Evolutionary conservation across 2,888 invertebrate genomes (phyloP).

Genomic region (Pseudococcus jackbeardsleyi): DNA sequence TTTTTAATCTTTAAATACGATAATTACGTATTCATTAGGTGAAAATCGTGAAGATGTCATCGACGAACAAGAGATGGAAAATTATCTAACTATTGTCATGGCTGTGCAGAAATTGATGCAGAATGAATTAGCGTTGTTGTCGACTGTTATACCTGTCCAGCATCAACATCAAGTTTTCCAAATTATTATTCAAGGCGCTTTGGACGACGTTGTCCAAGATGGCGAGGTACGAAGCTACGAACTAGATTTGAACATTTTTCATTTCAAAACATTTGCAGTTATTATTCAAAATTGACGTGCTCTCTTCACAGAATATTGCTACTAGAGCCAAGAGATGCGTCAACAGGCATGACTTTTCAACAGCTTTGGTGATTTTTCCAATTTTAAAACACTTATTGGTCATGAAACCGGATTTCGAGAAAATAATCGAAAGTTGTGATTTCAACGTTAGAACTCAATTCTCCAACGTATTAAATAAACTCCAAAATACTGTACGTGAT

Average conservation of each 20-base stretch:
- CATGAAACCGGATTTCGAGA: conserved; percentile 85
- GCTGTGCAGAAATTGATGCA: conserved; percentile 88
- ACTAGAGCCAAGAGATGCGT: conserved; percentile 82
- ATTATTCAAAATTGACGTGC: neutral
- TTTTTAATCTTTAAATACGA: too few relatives aligned
- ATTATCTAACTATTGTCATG: conserved; percentile 85
- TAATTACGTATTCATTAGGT: conserved; percentile 67
- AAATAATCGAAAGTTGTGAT: conserved; percentile 81
- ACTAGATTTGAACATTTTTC: neutral
- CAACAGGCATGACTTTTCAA: conserved; percentile 82
- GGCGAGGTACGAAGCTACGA: conserved; percentile 77
- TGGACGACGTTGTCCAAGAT: conserved; percentile 87
- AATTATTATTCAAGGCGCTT: conserved; percentile 84
- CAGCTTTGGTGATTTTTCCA: conserved; percentile 85
- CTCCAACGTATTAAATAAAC: conserved; percentile 79
- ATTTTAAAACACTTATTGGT: conserved; percentile 83
- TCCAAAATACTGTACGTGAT: conserved; percentile 81
- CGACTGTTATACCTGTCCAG: conserved; percentile 85
- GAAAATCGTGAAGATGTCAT: conserved; percentile 74
- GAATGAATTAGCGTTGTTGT: conserved; percentile 86
- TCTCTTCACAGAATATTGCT: conserved; percentile 77
- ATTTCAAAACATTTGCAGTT: neutral
- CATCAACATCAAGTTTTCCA: conserved; percentile 88
- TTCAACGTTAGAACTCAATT: conserved; percentile 79
- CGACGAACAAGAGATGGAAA: conserved; percentile 86